Conservation (phyloP, 53 echinoderm and acorn worm genomes). For the Paelopatides confundens region DNA sequence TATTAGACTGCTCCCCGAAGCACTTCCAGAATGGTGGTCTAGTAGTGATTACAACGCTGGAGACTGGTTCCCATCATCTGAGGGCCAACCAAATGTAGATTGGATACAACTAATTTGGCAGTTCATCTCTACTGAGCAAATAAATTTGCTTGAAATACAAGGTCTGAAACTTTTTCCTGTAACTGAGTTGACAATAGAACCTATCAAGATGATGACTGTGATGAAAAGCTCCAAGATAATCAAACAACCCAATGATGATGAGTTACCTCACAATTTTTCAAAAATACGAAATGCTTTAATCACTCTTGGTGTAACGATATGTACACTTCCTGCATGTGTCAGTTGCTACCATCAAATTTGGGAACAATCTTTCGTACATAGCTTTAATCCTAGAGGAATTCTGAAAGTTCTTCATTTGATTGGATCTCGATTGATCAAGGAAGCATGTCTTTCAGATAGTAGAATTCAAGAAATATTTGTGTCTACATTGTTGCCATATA, state of each 20-base stretch:
- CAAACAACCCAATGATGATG: background rate
- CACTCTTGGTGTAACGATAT: background rate
- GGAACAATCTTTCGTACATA: background rate
- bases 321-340: background rate
- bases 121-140: background rate
- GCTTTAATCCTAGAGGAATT: background rate
- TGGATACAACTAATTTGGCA: slow-evolving; percentile 19
- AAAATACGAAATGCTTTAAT: background rate
- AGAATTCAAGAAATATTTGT: background rate
- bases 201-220: background rate
- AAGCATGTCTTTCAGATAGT: background rate
- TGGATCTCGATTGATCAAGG: background rate
- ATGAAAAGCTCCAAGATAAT: background rate
- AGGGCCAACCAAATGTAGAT: background rate
- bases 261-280: background rate
- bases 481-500: background rate
- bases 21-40: slow-evolving; percentile 3
- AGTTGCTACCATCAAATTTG: background rate
- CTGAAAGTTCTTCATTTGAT: background rate
- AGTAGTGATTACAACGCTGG: background rate
- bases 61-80: background rate
- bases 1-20: background rate
- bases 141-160: background rate
- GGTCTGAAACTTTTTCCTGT: slow-evolving; percentile 11
- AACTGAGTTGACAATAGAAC: background rate